Conservation (phyloP, 64 coral and sea anemone species). For the Montipora sp. region DNA sequence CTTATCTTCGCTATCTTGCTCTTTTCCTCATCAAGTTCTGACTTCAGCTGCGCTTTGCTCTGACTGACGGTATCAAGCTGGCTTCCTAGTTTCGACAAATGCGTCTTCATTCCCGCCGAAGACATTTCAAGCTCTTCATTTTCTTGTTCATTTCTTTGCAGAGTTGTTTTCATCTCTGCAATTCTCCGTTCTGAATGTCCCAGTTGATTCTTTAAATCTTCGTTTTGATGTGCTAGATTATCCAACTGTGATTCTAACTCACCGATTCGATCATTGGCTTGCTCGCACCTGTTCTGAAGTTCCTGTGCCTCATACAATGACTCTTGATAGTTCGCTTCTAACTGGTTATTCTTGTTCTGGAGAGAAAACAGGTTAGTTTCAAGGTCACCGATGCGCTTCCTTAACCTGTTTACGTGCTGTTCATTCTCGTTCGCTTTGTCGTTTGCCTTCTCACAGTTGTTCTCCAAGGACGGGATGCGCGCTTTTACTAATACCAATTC, state of each 20-base stretch:
- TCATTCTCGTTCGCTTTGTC: conserved; percentile 79
- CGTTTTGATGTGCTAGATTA: conserved; percentile 62
- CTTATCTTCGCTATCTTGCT: conserved; percentile 64
- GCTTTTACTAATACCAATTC: conserved; percentile 66
- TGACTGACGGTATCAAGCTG: conserved; percentile 70
- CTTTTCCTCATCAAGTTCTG: conserved; percentile 84
- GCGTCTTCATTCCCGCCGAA: conserved; percentile 75
- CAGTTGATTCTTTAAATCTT: conserved; percentile 81
- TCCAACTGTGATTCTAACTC: conserved; percentile 67
- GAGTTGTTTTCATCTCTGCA: conserved; percentile 62
- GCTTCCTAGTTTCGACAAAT: conserved; percentile 80
- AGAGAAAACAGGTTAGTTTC: conserved; percentile 82
- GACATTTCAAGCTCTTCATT: conserved; percentile 85
- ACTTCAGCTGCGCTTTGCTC: conserved; percentile 66
- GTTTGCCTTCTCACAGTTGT: conserved; percentile 74
- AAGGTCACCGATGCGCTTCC: conserved; percentile 63
- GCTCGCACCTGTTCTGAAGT: conserved; percentile 50
- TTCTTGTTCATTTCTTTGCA: conserved; percentile 76
- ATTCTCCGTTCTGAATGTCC: conserved; percentile 73
- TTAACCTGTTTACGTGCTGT: conserved; percentile 63
- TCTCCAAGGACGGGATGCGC: conserved; percentile 66
- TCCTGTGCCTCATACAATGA: conserved; percentile 46
- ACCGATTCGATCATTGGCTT: conserved; percentile 18
- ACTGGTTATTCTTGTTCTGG: conserved; percentile 65
- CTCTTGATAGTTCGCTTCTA: conserved; percentile 74